Evolutionary conservation across 2,113 vertebrate species (phyloP).

Genomic region (Arizona elegans): DNA sequence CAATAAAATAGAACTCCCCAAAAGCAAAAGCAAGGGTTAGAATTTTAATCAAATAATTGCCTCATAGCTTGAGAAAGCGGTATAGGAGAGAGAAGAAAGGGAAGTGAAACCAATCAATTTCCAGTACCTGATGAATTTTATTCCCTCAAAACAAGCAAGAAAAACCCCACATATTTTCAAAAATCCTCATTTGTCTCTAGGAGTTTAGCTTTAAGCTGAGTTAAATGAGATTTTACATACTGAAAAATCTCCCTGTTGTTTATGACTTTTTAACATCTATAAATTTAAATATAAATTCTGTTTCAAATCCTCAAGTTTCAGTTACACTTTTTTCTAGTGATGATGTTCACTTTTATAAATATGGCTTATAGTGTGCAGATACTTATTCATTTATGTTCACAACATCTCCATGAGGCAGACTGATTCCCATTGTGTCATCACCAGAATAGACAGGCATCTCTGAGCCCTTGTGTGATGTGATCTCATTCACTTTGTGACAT

Average conservation of each 20-base stretch:
- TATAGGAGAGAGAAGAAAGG: fast-evolving
- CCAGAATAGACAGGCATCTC: not conserved
- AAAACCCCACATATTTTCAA: conserved; percentile 22
- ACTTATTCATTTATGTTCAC: not conserved
- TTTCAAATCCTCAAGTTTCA: not conserved
- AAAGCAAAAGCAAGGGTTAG: conserved; percentile 15
- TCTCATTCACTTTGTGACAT: not conserved
- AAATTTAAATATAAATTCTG: not conserved
- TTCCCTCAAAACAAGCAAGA: conserved; percentile 44
- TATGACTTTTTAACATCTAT: not conserved
- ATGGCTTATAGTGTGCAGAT: not conserved
- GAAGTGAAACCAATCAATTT: conserved; percentile 13
- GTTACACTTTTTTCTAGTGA: not conserved
- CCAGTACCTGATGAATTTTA: conserved; percentile 10
- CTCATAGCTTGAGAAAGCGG: not conserved
- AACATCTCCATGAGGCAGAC: not conserved
- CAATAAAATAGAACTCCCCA: not conserved
- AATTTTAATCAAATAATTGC: conserved; percentile 39
- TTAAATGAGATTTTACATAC: not conserved
- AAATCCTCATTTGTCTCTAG: conserved; percentile 9
- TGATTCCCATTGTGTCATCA: not conserved
- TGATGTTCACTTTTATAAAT: not conserved
- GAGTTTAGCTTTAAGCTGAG: not conserved
- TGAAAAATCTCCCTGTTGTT: not conserved
- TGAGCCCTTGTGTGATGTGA: not conserved